Evolutionary conservation across 2,888 invertebrate species (phyloP), one percentile per base, ranked within the genome.

Genomic region (Hyppa rectilinea): DNA sequence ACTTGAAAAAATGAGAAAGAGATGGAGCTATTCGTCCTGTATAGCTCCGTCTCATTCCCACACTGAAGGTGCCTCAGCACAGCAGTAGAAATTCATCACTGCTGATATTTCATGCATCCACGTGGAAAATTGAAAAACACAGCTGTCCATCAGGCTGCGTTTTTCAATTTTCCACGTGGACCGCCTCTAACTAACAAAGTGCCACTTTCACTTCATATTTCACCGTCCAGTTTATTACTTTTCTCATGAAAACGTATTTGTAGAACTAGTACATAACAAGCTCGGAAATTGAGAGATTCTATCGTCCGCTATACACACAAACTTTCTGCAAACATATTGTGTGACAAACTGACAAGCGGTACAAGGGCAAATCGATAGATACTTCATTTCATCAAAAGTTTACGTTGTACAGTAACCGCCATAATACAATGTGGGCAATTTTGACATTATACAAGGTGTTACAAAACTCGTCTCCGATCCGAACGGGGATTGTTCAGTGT

Each of bases 281-380:
- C 14, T 47, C 38, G 20, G 14, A 50, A 61, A 43, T 55, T 34
- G 20, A 7, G n/a, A n/a, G 4, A 20, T 34, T 63, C 23, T 34
- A 23, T 38, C 3, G 14, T 31, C 23, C 20, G 1, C 45, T 31
- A 52, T 34, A 14, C 14, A 45, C 47, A 55, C 17, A 59, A 31
- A 36, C 10, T 36, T 12, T 31, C 29, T 17, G 17, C 31, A 52
- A 73, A 64, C n/a, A 65, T 74, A 56, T 56, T 45, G 38, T 40
- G 6, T 56, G 5, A 55, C 34, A 29, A 26, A 14, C 17, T 56
- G 5, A 55, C 34, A 29, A 26, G 17, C 17, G 26, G 34, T 20
- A 65, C 38, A 31, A 45, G 7, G 31, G n/a, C 14, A 17, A 43
- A 53, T 40, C 38, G 26, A 60, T 61, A 36, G 20, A 20, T 9